Conservation (phyloP, 2,888 invertebrate species). For the Drosophila testacea region DNA sequence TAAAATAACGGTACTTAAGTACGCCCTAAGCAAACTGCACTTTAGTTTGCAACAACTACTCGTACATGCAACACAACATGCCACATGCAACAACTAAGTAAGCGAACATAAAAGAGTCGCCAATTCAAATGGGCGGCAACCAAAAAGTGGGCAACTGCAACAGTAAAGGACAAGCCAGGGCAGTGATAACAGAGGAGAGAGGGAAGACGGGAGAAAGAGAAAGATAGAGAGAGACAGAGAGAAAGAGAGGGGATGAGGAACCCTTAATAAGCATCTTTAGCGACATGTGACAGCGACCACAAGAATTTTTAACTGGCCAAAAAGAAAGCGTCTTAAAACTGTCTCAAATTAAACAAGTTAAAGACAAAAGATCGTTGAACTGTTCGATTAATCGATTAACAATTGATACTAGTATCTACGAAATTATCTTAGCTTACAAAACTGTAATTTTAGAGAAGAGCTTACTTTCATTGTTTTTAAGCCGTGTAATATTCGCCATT, state of each 20-base stretch:
- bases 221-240: slow-evolving; percentile 10
- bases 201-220: not conserved
- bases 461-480: too few species aligned
- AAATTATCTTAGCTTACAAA: not conserved
- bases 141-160: slow-evolving; percentile 39
- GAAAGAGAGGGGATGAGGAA: slow-evolving; percentile 8
- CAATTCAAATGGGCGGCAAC: slow-evolving; percentile 51
- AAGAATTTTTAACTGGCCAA: slow-evolving; percentile 11
- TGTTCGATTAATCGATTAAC: not conserved
- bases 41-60: slow-evolving; percentile 38
- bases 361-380: not conserved
- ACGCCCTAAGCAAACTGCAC: slow-evolving; percentile 77
- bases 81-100: slow-evolving; percentile 29
- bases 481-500: too few species aligned
- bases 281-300: slow-evolving; percentile 39
- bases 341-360: slow-evolving; percentile 4
- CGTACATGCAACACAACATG: slow-evolving; percentile 30
- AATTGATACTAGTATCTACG: not conserved
- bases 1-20: slow-evolving; percentile 82
- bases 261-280: slow-evolving; percentile 56
- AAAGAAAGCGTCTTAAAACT: slow-evolving; percentile 36
- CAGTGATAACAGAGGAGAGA: not conserved
- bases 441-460: not conserved
- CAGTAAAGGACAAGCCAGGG: not conserved
- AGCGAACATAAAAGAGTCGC: slow-evolving; percentile 17